Evolutionary conservation across 2,113 vertebrate species (phyloP).

Genomic region (Propithecus coquereli): DNA sequence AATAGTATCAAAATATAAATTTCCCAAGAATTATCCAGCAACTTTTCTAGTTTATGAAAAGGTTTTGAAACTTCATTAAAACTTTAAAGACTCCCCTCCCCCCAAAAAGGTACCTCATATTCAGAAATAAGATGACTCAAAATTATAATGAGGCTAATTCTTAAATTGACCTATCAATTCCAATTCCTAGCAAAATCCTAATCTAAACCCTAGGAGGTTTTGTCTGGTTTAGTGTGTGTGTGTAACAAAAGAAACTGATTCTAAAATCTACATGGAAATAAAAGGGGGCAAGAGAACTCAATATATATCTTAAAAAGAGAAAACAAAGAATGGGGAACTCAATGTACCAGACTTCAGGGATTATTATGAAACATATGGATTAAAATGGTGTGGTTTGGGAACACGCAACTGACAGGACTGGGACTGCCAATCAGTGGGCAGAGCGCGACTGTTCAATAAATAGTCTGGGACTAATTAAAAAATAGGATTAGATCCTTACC

Average conservation of each 20-base stretch:
- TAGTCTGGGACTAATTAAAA: not conserved
- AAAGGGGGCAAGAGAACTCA: not conserved
- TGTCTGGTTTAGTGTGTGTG: not conserved
- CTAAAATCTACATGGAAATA: not conserved
- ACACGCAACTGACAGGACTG: not conserved
- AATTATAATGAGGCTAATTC: not conserved
- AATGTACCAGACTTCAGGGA: not conserved
- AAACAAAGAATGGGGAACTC: not conserved
- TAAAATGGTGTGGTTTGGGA: not conserved
- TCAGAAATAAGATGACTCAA: not conserved
- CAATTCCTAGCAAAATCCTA: not conserved
- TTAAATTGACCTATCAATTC: not conserved
- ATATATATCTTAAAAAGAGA: not conserved
- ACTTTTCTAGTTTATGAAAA: not conserved
- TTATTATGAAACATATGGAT: not conserved
- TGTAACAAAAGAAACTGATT: not conserved
- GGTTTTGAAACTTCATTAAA: not conserved
- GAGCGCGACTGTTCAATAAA: not conserved
- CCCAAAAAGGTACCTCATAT: not conserved
- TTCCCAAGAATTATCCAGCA: not conserved
- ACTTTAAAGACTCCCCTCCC: not conserved
- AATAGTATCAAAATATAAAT: not conserved
- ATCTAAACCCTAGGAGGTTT: not conserved
- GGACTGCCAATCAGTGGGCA: not conserved
- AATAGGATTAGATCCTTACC: not conserved